Percentiles rank a stretch among this genome's conserved stretches.
phyloP scores from a whole-genome alignment of 1,140 invertebrate species.

The Heliconius hewitsoni region DNA sequence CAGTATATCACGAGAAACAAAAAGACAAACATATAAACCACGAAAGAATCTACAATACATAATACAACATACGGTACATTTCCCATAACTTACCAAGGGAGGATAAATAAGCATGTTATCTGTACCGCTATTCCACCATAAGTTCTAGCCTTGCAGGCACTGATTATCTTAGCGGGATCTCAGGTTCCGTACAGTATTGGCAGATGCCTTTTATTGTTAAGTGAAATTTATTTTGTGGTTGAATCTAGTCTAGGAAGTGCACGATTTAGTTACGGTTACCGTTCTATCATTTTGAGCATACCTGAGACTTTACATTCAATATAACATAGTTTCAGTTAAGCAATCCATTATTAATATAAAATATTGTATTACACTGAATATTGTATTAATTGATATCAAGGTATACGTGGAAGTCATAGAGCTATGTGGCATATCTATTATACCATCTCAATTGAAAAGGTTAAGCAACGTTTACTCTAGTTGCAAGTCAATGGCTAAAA shows the following conservation, averaged over 20 bases:
- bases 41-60: not conserved
- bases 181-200: conserved; percentile 17
- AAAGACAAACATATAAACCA: not conserved
- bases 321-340: not conserved
- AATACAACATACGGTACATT: not conserved
- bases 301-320: not conserved
- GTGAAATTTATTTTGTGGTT: conserved; percentile 28
- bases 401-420: not conserved
- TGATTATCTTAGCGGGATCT: conserved; percentile 27
- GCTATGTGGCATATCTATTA: not conserved
- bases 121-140: conserved; percentile 22
- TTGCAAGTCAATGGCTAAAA: not conserved
- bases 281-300: not conserved
- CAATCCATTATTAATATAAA: not conserved
- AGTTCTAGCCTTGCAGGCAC: conserved; percentile 25
- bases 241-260: conserved; percentile 18
- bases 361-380: not conserved
- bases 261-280: conserved; percentile 15
- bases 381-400: not conserved
- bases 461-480: conserved; percentile 4
- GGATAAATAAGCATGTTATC: conserved; percentile 20
- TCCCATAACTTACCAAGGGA: conserved; percentile 4
- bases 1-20: not conserved
- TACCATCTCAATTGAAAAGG: not conserved
- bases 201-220: conserved; percentile 28